These are phyloP conservation scores for Zeus faber DNA, from an alignment of 2,113 vertebrate genomes.

Conservation along the genomic window DNA sequence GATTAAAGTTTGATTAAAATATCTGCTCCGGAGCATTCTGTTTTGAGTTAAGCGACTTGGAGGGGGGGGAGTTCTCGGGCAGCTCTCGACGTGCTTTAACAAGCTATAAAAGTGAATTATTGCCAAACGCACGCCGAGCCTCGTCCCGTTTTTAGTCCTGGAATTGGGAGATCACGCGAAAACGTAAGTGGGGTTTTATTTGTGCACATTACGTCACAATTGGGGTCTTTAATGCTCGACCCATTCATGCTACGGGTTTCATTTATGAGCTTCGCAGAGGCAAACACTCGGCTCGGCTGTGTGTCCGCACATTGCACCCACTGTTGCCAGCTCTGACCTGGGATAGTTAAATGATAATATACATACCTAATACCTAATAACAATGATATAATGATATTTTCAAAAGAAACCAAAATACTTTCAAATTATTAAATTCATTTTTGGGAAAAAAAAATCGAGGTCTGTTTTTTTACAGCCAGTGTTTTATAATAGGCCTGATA, in stretches of 20 bases:
- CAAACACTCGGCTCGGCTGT: slow-evolving; percentile 76
- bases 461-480: too few species aligned
- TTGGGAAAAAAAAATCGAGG: too few species aligned
- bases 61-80: slow-evolving; percentile 53
- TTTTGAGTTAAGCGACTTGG: slow-evolving; percentile 37
- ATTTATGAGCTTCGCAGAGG: slow-evolving; percentile 96
- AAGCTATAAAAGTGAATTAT: slow-evolving; percentile 98
- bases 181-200: slow-evolving; percentile 95
- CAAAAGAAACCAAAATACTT: too few species aligned
- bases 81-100: slow-evolving; percentile 85
- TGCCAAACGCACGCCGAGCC: slow-evolving; percentile 85
- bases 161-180: slow-evolving; percentile 79
- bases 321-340: slow-evolving; percentile 40
- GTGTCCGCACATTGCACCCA: slow-evolving; percentile 58
- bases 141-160: slow-evolving; percentile 78
- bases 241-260: slow-evolving; percentile 95
- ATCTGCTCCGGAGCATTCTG: slow-evolving; percentile 28
- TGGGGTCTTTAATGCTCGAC: slow-evolving; percentile 96
- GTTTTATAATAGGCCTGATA: too few species aligned
- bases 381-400: background rate
- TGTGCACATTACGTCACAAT: slow-evolving; percentile 91
- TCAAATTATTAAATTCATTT: too few species aligned
- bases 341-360: background rate
- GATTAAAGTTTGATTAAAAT: slow-evolving; percentile 31
- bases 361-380: background rate